These are phyloP conservation scores for Arrhopalites spinosus DNA, from an alignment of 2,888 invertebrate species.

Conservation along the genomic window DNA sequence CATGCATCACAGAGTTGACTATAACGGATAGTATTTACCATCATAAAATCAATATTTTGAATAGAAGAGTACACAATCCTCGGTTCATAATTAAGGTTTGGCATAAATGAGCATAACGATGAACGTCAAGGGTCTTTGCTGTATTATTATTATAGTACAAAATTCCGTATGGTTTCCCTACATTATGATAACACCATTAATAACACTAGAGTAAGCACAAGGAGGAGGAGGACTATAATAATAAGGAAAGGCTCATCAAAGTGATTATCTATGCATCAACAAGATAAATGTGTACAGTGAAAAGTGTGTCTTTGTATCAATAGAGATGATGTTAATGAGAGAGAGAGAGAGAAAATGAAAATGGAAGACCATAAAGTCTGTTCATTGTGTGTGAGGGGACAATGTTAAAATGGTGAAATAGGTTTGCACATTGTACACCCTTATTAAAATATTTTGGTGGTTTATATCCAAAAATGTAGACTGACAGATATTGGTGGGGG, in stretches of 20 bases:
- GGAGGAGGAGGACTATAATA: too few species aligned
- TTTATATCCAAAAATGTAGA: background rate
- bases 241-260: background rate
- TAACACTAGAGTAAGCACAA: too few species aligned
- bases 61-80: too few species aligned
- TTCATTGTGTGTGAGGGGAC: background rate
- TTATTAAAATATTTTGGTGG: background rate
- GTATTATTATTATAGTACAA: too few species aligned
- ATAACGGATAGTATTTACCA: too few species aligned
- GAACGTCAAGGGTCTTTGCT: too few species aligned
- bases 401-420: background rate
- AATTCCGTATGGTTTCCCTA: too few species aligned
- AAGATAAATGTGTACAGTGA: background rate
- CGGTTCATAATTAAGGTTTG: too few species aligned
- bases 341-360: background rate
- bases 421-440: background rate
- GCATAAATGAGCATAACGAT: too few species aligned
- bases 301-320: background rate
- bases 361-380: conserved; percentile 8
- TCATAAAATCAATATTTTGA: too few species aligned
- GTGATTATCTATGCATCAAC: conserved; percentile 11
- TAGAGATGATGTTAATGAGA: background rate
- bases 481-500: conserved; percentile 18
- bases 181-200: too few species aligned
- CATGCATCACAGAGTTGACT: too few species aligned